Base-by-base conservation (phyloP, 2,113 vertebrate species). In the Sceloporus undulatus region DNA sequence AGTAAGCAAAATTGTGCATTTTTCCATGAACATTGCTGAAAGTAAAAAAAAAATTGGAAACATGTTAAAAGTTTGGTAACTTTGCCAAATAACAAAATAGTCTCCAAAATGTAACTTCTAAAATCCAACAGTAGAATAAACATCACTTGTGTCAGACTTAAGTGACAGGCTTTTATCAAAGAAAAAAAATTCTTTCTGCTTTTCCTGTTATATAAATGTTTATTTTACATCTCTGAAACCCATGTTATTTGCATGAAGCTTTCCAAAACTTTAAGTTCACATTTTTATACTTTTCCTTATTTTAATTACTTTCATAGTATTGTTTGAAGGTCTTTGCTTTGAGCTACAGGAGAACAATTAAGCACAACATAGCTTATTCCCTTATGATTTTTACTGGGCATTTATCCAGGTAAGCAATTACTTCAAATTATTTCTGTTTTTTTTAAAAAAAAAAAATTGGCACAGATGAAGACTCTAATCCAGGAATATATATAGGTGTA, bases 391-490 rank as follows among this genome's bases (percentile, higher is more conserved):
- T 74, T 91, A 71, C 81, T 42, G 21, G 0, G 0, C 87, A 86
- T 86, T 87, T 88, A 84, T 82, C 81, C 93, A 98, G 97, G 87
- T 97, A 86, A 94, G 95, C 79, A 93, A 93, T 87, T 95, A 90
- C 87, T 40, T 96, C 65, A 88, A 84, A 66, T 85, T 96, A 81
- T 91, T 11, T 34, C 16, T 25, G 8, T 38, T 74, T 52, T 77
- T n/a, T n/a, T n/a, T n/a, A n/a, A n/a, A n/a, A n/a, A n/a, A n/a
- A n/a, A n/a, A n/a, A n/a, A n/a, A n/a, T 85, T 78, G 95, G 94
- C 18, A 48, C 59, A 42, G 94, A 91, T 86, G 94, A 95, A 73
- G 93, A 95, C 77, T 90, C 70, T 62, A 40, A 91, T 16, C 83
- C 86, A 19, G n/a, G n/a, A n/a, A n/a, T n/a, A 0, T 86, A n/a